Evolutionary conservation across 2,888 invertebrate genomes (phyloP), one percentile per base, ranked within the genome.

Genomic region (Eucera pruinosa): DNA sequence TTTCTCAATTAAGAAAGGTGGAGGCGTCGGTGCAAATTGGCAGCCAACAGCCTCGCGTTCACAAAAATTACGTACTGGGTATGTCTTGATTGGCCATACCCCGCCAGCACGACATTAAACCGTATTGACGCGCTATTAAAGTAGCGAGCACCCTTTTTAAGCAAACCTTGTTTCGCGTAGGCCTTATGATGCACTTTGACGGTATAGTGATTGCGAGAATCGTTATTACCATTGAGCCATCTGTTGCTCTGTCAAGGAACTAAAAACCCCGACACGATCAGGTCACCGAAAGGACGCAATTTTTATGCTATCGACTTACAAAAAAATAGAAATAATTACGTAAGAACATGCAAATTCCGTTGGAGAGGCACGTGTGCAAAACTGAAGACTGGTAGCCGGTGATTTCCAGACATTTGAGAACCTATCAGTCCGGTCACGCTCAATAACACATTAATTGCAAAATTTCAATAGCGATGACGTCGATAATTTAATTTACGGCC

Each of bases 71-170:
- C 86, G 95, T 96, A 95, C 95, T 96, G 95, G 93, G 96, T 96
- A 96, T 96, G 96, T 96, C 95, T 96, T 96, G 96, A 96, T 96
- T 27, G 92, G 93, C 95, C 96, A 96, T 96, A 96, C 96, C 95
- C 96, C 95, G 94, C 94, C 92, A 92, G 92, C 92, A 89, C 90
- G 78, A 66, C 65, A 9, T 55, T 50, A 88, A 6, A 89, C 78
- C 87, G 92, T 92, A 93, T 93, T 90, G 92, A 93, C 93, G 95
- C 95, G 94, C 94, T 94, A 96, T 95, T 89, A 67, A 95, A 95
- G 95, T 94, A 94, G 94, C 95, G 95, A 95, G 90, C 86, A 91
- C 92, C 92, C 92, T 92, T 92, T 92, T 91, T 91, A 43, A 55
- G 0, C 30, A 0, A 1, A 0, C 0, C 0, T 0, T 0, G 2